Evolutionary conservation across 2,797 vertebrate species (phyloP).

Genomic region (Thalassophryne amazonica): DNA sequence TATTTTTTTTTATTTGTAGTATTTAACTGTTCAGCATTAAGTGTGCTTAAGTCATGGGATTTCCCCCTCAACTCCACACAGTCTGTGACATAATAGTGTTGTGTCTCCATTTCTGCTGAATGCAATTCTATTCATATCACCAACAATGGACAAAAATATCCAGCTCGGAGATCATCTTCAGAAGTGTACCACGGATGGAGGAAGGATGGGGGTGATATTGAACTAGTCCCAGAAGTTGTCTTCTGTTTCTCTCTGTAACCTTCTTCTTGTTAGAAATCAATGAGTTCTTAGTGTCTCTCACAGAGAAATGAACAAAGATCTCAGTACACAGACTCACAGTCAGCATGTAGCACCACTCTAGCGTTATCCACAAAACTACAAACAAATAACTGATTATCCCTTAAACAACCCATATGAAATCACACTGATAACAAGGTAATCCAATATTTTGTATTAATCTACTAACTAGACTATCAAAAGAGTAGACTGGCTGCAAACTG

Average conservation of each 20-base stretch:
- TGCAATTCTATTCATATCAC: too few relatives aligned
- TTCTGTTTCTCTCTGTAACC: not conserved
- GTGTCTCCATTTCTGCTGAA: too few relatives aligned
- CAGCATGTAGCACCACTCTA: not conserved
- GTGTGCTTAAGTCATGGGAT: too few relatives aligned
- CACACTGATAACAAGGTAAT: not conserved
- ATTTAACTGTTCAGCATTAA: too few relatives aligned
- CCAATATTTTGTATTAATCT: too few relatives aligned
- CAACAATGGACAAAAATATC: not conserved
- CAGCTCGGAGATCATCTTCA: not conserved
- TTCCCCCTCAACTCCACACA: too few relatives aligned
- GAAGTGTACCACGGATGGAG: not conserved
- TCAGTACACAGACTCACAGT: not conserved
- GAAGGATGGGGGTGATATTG: not conserved
- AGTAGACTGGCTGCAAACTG: too few relatives aligned
- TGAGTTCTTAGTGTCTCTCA: conserved; percentile 6
- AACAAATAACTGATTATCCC: not conserved
- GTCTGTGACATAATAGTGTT: too few relatives aligned
- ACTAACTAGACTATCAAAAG: too few relatives aligned
- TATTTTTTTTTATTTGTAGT: too few relatives aligned
- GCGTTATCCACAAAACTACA: not conserved
- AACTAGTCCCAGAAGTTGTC: not conserved
- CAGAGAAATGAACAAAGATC: too few relatives aligned
- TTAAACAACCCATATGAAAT: not conserved
- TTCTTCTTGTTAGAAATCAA: conserved; percentile 7